Conservation (phyloP, 2,888 invertebrate species). For the Deilephila porcellus region DNA sequence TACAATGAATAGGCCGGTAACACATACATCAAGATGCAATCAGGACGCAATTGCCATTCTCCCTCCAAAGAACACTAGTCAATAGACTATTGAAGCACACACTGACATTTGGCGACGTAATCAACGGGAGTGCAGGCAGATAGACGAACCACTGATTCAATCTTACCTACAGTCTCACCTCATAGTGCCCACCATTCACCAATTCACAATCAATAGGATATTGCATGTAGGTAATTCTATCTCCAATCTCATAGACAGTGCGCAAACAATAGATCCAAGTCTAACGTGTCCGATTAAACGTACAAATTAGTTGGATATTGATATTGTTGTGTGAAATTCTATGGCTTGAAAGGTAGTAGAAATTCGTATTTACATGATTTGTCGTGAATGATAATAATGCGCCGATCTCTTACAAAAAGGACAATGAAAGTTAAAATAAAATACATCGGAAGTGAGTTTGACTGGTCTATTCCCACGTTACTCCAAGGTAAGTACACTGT, state of each 20-base stretch:
- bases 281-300: background rate
- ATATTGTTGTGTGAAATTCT: no score
- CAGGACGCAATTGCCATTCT: background rate
- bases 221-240: slow-evolving; percentile 3
- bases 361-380: no score
- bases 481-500: background rate
- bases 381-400: no score
- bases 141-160: background rate
- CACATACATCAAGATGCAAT: no score
- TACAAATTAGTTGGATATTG: no score
- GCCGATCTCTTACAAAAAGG: no score
- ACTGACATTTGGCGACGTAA: slow-evolving; percentile 1
- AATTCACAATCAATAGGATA: background rate
- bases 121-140: background rate
- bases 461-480: no score
- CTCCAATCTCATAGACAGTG: background rate
- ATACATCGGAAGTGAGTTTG: no score
- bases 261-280: background rate
- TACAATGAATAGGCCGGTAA: no score
- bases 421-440: no score
- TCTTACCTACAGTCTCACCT: background rate
- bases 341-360: no score
- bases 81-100: background rate
- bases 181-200: background rate
- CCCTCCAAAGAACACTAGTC: background rate